Conservation (phyloP, 2,888 invertebrate species). For the Glyphotaelius pellucidus region DNA sequence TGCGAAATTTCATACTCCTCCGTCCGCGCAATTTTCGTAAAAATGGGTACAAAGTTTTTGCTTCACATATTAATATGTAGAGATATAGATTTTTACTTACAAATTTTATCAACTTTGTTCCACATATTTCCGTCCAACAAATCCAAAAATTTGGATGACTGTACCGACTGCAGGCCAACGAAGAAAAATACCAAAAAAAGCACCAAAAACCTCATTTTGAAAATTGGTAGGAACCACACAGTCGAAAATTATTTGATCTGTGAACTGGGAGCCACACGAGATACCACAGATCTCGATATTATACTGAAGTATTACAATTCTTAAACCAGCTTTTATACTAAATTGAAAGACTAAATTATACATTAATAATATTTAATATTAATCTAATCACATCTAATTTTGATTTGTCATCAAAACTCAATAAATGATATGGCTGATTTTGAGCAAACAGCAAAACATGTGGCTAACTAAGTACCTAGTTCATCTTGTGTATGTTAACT, state of each 20-base stretch:
- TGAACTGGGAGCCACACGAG: not conserved
- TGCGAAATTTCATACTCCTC: too few relatives aligned
- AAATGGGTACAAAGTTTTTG: too few relatives aligned
- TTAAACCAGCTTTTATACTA: not conserved
- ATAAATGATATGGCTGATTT: not conserved
- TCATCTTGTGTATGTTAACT: too few relatives aligned
- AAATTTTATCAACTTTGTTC: constrained; percentile 1
- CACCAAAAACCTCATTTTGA: constrained; percentile 24
- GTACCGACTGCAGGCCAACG: not conserved
- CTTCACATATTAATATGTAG: too few relatives aligned
- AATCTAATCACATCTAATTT: not conserved
- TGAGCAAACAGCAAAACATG: not conserved
- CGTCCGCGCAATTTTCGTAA: too few relatives aligned
- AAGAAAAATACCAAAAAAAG: not conserved
- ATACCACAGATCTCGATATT: not conserved
- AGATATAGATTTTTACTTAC: not conserved
- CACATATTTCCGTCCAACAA: not conserved
- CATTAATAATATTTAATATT: not conserved
- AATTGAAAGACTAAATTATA: not conserved
- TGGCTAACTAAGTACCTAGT: not conserved
- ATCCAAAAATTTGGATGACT: not conserved
- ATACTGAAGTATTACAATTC: not conserved
- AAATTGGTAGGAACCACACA: not conserved
- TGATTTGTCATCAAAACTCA: not conserved
- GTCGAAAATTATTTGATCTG: not conserved